phyloP scores from a whole-genome alignment of 2,113 vertebrate species.

The Alouatta palliata region DNA sequence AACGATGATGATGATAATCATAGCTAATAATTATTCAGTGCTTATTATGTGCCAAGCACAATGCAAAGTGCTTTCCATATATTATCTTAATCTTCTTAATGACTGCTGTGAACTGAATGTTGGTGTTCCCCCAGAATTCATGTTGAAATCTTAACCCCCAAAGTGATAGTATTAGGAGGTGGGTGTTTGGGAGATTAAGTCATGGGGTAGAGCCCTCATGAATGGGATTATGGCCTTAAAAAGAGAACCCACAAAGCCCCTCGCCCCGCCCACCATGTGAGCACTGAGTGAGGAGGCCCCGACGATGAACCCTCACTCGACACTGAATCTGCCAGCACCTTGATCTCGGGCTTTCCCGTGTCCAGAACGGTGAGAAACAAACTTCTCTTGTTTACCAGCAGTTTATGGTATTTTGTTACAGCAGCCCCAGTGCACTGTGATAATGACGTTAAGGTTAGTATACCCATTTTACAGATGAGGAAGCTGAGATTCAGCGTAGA shows the following conservation, averaged over 20 bases:
- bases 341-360: background rate
- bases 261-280: fast-evolving
- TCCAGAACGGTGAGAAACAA: background rate
- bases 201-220: too few relatives aligned
- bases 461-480: background rate
- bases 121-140: background rate
- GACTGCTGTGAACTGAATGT: background rate
- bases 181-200: background rate
- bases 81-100: background rate
- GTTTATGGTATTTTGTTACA: background rate
- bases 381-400: background rate
- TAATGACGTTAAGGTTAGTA: background rate
- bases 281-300: background rate
- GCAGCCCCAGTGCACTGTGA: background rate
- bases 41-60: too few relatives aligned
- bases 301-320: background rate
- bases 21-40: background rate
- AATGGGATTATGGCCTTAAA: background rate
- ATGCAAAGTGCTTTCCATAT: background rate
- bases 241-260: background rate
- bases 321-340: background rate
- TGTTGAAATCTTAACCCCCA: background rate
- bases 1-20: background rate
- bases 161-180: background rate
- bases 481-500: background rate